A percentile compares a stretch with the other conserved stretches of the same genome.
Evolutionary conservation across 2,113 vertebrate genomes (phyloP).

Genomic region (Neotoma lepida): DNA sequence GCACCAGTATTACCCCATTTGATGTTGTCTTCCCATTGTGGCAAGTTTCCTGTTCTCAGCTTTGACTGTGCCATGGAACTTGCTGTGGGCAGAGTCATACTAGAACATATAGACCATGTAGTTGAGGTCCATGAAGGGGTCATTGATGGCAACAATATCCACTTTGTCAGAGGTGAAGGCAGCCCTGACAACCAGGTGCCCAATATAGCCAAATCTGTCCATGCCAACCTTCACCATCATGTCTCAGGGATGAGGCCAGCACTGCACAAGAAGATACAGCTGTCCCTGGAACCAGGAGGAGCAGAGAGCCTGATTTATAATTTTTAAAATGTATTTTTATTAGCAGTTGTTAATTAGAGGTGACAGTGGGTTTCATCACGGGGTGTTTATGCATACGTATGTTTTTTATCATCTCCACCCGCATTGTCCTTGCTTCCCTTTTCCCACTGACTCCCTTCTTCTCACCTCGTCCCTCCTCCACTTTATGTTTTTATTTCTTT

Average conservation of each 20-base stretch:
- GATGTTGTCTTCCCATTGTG: background rate
- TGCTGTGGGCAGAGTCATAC: background rate
- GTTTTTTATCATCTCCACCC: background rate
- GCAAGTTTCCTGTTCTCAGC: background rate
- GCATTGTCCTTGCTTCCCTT: background rate
- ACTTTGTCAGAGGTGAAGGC: background rate
- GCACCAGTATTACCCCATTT: background rate
- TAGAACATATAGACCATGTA: background rate
- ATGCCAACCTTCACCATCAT: background rate
- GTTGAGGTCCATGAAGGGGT: background rate
- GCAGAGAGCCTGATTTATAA: background rate
- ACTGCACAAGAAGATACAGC: background rate
- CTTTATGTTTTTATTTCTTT: background rate
- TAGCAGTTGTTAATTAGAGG: background rate
- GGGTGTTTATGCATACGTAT: background rate
- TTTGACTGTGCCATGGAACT: background rate
- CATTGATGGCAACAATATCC: background rate
- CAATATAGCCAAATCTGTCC: background rate
- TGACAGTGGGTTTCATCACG: background rate
- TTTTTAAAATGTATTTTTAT: slow-evolving; percentile 23
- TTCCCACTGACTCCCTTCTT: background rate
- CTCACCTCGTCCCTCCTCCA: background rate
- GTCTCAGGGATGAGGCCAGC: background rate
- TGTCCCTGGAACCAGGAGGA: background rate
- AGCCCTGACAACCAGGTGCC: background rate